Conservation (phyloP, 2,113 vertebrate genomes). For the Ochotona princeps region DNA sequence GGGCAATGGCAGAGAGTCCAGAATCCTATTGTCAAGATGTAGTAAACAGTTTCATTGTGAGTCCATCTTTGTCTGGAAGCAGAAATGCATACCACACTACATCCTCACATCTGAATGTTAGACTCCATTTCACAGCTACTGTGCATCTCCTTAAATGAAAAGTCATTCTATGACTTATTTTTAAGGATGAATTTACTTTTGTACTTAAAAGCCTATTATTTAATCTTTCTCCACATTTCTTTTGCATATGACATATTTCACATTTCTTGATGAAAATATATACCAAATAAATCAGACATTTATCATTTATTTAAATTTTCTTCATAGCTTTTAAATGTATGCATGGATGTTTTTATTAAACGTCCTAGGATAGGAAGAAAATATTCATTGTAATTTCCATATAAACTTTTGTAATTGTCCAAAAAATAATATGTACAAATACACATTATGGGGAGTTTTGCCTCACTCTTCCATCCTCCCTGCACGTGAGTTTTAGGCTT, state of each 20-base stretch:
- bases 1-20: too few relatives aligned
- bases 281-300: background rate
- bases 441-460: background rate
- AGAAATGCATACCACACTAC: too few relatives aligned
- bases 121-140: too few relatives aligned
- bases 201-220: background rate
- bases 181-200: background rate
- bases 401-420: background rate
- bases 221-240: background rate
- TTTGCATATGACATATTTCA: too few relatives aligned
- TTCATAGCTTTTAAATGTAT: background rate
- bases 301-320: background rate
- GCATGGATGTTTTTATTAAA: background rate
- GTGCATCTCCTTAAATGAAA: too few relatives aligned
- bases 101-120: too few relatives aligned
- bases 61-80: too few relatives aligned
- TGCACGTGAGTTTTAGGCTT: background rate
- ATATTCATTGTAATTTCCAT: background rate
- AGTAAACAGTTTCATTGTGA: too few relatives aligned
- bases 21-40: too few relatives aligned
- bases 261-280: background rate
- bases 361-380: background rate
- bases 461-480: background rate
- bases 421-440: background rate
- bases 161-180: background rate